Percentiles rank a stretch among this genome's conserved stretches.
These are phyloP conservation scores for Esperia sulphurella DNA, from an alignment of 2,888 invertebrate genomes.

Conservation along the genomic window DNA sequence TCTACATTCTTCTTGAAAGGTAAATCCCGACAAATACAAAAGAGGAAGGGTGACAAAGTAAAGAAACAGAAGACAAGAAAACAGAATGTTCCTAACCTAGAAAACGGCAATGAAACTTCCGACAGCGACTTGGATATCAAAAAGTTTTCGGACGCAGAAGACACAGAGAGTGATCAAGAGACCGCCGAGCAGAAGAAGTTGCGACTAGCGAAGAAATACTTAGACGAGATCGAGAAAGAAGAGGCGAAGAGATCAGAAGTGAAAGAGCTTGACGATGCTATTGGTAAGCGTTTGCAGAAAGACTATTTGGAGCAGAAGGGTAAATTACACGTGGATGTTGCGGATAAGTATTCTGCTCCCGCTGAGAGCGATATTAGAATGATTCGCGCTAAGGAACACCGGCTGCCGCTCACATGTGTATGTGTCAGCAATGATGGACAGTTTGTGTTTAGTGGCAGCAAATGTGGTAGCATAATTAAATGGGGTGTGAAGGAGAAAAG, in stretches of 20 bases:
- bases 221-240: slow-evolving; percentile 91
- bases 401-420: slow-evolving; percentile 88
- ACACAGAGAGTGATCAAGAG: slow-evolving; percentile 83
- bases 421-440: slow-evolving; percentile 87
- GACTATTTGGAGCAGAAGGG: slow-evolving; percentile 94
- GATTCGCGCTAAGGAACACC: slow-evolving; percentile 88
- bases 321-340: slow-evolving; percentile 86
- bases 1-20: slow-evolving; percentile 81
- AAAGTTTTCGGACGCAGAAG: slow-evolving; percentile 69
- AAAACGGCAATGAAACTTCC: slow-evolving; percentile 79
- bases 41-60: slow-evolving; percentile 72
- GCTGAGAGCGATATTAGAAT: slow-evolving; percentile 56
- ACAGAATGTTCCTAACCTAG: slow-evolving; percentile 56
- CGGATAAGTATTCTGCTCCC: slow-evolving; percentile 73
- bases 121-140: slow-evolving; percentile 82
- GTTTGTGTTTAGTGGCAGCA: slow-evolving; percentile 89
- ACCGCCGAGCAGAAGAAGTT: slow-evolving; percentile 95
- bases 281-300: slow-evolving; percentile 88
- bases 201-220: slow-evolving; percentile 92
- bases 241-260: slow-evolving; percentile 84
- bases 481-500: slow-evolving; percentile 85
- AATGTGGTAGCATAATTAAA: slow-evolving; percentile 92
- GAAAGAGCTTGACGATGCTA: slow-evolving; percentile 81
- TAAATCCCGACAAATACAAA: slow-evolving; percentile 74
- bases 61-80: slow-evolving; percentile 59